phyloP scores from a whole-genome alignment of 1,140 invertebrate species.

The Macrocentrus cingulum region DNA sequence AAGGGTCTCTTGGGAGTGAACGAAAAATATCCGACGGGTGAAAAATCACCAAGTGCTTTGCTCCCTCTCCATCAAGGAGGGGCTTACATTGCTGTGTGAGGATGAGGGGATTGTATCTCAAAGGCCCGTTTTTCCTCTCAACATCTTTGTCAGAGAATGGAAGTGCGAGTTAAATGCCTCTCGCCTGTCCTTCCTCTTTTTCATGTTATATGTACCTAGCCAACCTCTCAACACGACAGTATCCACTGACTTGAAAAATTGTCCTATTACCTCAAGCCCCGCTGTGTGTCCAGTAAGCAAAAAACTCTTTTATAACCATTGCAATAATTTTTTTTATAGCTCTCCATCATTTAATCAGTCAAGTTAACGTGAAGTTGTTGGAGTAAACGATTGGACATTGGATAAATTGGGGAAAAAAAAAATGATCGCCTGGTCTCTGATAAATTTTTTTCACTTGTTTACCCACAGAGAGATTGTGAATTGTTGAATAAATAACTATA shows the following conservation, averaged over 20 bases:
- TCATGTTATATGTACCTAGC: background rate
- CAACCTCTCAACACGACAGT: background rate
- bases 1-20: too few species aligned
- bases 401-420: too few species aligned
- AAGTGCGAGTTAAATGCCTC: conserved; percentile 4
- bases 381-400: too few species aligned
- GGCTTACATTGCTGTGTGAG: background rate
- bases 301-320: background rate
- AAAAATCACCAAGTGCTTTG: background rate
- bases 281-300: conserved; percentile 5
- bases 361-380: too few species aligned
- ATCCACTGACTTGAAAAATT: conserved; percentile 23
- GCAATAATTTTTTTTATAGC: background rate
- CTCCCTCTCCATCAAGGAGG: background rate
- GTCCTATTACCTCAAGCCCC: conserved; percentile 11
- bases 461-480: too few species aligned
- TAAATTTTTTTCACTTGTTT: too few species aligned
- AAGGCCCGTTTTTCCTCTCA: background rate
- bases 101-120: background rate
- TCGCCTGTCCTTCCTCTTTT: background rate
- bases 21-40: background rate
- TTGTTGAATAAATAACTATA: conserved; percentile 24
- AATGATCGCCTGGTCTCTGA: too few species aligned
- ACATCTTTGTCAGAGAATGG: background rate
- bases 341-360: conserved; percentile 8